These are phyloP conservation scores for Daubentonia madagascariensis DNA, from an alignment of 2,113 vertebrate genomes.

Conservation along the genomic window DNA sequence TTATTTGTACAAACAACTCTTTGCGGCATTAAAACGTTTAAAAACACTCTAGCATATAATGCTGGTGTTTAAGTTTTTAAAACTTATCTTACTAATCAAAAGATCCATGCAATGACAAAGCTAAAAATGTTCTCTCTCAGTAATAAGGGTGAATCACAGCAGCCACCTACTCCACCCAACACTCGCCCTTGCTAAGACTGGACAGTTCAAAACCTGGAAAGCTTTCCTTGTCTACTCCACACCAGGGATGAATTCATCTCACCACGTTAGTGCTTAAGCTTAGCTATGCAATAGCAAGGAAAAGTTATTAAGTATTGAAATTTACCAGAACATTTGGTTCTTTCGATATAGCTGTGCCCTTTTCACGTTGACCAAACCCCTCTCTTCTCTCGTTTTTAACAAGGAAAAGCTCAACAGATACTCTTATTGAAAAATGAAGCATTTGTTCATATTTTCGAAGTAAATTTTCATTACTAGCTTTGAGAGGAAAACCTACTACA, in stretches of 20 bases:
- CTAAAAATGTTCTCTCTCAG: slow-evolving; percentile 43
- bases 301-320: not conserved
- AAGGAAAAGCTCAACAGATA: not conserved
- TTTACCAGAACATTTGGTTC: not conserved
- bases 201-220: slow-evolving; percentile 74
- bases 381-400: not conserved
- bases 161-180: slow-evolving; percentile 76
- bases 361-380: not conserved
- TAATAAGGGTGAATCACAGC: slow-evolving; percentile 72
- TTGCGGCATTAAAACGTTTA: not conserved
- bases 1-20: not conserved
- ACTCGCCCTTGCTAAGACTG: slow-evolving; percentile 61
- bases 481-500: not conserved
- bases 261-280: not conserved
- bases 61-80: not conserved
- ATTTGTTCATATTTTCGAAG: not conserved
- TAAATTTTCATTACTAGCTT: not conserved
- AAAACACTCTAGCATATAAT: not conserved
- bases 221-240: slow-evolving; percentile 60
- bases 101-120: slow-evolving; percentile 50
- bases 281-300: not conserved
- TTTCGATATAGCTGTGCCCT: not conserved
- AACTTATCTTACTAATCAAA: not conserved
- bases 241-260: slow-evolving; percentile 57
- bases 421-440: not conserved